Base-by-base conservation (phyloP, 2,888 invertebrate genomes). In the Scrobipalpa costella region DNA sequence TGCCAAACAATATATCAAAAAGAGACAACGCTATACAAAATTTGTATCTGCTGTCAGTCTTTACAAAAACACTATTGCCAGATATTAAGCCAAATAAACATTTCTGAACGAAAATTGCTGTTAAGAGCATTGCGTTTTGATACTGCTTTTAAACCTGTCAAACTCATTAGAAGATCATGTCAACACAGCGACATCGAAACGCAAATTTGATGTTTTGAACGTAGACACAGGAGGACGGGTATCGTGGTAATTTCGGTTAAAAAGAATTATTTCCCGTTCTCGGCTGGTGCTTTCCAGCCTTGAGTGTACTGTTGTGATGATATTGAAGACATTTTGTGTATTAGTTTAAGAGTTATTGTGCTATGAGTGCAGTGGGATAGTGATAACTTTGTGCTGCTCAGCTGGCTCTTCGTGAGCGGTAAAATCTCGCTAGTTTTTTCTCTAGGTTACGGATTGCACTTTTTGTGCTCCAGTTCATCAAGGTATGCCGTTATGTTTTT, bases 341-440 rank as follows among this genome's bases (percentile, higher is more conserved):
- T 19, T 34, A 15, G 15, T 27, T 58, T 15, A n/a, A 21, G 34
- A 15, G 27, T 67, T 70, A 68, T 66, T 71, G 74, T 74, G 72
- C 68, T 63, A 63, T 69, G 66, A 63, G 67, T 70, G 66, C 62
- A 71, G 77, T 76, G 78, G 77, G 81, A 84, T 87, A 81, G 83
- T 86, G 86, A 81, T 87, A 90, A 83, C 84, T 80, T 84, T 85
- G 87, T 90, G 88, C 87, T 88, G 88, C 88, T 88, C 91, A 90
- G 90, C 90, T 91, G 90, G 85, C 80, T 69, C 78, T 79, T 81
- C 81, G 44, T 44, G 86, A 90, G 89, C 88, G 90, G 90, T 90
- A 90, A 89, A n/a, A 84, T 86, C 82, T 86, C 79, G 78, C 83
- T 78, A 83, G 84, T 87, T 86, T 86, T 62, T 89, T 86, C 80